Base-by-base conservation (phyloP, 2,113 vertebrate species). In the Ptychochromis oligacanthus region DNA sequence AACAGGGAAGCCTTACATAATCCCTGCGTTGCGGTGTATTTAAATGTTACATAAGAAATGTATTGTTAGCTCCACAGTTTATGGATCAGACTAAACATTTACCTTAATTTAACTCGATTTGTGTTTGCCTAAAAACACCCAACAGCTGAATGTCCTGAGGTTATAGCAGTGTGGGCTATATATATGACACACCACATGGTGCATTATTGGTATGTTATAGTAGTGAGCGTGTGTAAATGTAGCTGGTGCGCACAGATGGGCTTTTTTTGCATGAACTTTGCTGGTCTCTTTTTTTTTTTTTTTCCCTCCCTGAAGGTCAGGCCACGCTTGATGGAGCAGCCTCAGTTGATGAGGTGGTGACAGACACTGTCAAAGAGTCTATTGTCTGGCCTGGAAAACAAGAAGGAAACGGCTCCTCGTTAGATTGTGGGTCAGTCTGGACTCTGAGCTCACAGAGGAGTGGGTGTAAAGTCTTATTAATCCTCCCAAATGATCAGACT, bases 1-100 rank as follows among this genome's bases (percentile, higher is more conserved):
- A 91, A 87, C 83, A 20, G 76, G 74, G 61, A n/a, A n/a, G 61
- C 55, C 70, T 94, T 93, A 88, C 86, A 72, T 94, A 93, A 94
- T 87, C 82, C 58, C 17, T 76, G 43, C 58, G 11, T 46, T 57
- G 79, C 22, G 24, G 75, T 92, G 59, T 82, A 64, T 90, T 89
- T 81, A 88, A 84, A 83, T 57, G 61, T 94, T 95, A 85, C 54
- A 82, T 92, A 93, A 93, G 15, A 83, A 76, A 81, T 49, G 55
- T 85, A 77, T 91, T 77, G 76, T 60, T 78, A 14, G 72, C 5
- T 2, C 15, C 24, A 38, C 18, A 59, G 43, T 2, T 75, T 4
- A 15, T 43, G 7, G 43, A 72, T 72, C 67, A 52, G 36, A 36
- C 36, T 36, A 14, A 40, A 9, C 17, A 22, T 58, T 28, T 18